Evolutionary conservation across 2,888 invertebrate species (phyloP), one percentile per base, ranked within the genome.

Genomic region (Drosophila barbarae): DNA sequence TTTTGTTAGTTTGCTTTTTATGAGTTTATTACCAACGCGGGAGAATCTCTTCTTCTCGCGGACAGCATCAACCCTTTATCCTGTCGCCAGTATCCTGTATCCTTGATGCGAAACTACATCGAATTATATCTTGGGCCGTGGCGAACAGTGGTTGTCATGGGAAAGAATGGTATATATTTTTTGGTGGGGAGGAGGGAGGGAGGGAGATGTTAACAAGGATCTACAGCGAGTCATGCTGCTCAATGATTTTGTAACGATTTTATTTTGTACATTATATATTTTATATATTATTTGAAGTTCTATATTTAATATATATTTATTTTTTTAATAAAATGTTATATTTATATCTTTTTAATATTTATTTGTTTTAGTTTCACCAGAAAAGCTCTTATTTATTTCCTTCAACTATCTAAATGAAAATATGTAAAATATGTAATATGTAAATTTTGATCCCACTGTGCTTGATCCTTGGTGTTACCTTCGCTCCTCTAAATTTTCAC

Each of bases 11-110:
- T 77, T 69, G 75, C 77, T 77, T 75, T 78, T 79, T 84, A 84
- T 74, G 80, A 82, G 84, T 78, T 82, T 84, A 86, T 86, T 85
- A 86, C 75, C 81, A 67, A 41, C 42, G 28, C 10, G 39, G 44
- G 30, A 34, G 44, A 21, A 10, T 36, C 36, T 41, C 21, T 21
- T 34, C 15, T 13, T 13, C 15, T 1, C 41, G 32, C 55, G 51
- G 12, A 5, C 51, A 52, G 18, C 13, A 32, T 35, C 65, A 44
- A 55, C 63, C 55, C 58, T 58, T 56, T 47, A 5, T 32, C 30
- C 46, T 15, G 6, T 44, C 5, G 7, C 23, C 3, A 12, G 44
- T 32, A 21, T 7, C 23, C 3, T 15, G 44, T 32, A 21, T 46
- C 46, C 46, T 32, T 46, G 12, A 46, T 46, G 30, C 30, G 32